These are phyloP conservation scores for Didymodactylos carnosus DNA, from an alignment of 2,888 invertebrate genomes.

Conservation along the genomic window DNA sequence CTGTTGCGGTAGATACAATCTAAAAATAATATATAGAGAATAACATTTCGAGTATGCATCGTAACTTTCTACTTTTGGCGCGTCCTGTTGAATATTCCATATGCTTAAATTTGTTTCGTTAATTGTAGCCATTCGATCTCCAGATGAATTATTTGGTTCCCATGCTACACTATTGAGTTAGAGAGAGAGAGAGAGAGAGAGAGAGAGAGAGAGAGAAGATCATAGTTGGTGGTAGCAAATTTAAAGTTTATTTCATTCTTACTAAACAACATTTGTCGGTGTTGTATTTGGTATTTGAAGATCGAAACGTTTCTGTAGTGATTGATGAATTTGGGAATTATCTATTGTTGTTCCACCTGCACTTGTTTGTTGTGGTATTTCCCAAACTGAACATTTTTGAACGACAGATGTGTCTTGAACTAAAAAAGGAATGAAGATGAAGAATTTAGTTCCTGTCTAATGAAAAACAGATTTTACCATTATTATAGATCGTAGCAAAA, in stretches of 20 bases:
- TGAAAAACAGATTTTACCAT: too few relatives aligned
- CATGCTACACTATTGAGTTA: neutral
- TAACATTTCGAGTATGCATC: too few relatives aligned
- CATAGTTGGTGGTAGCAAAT: too few relatives aligned
- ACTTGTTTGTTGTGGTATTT: neutral
- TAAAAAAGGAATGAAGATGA: neutral
- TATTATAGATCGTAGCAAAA: conserved; percentile 66
- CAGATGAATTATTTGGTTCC: neutral
- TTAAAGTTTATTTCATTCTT: neutral
- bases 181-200: too few relatives aligned
- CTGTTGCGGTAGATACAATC: conserved; percentile 1
- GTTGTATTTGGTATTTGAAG: neutral
- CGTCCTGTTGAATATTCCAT: neutral
- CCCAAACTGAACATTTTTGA: conserved; percentile 11
- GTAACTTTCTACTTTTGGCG: too few relatives aligned
- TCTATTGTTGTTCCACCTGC: neutral
- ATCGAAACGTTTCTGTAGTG: neutral
- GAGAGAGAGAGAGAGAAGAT: neutral
- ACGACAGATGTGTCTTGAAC: neutral
- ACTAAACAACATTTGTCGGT: neutral
- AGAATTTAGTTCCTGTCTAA: too few relatives aligned
- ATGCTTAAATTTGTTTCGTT: neutral
- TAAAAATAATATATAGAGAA: too few relatives aligned
- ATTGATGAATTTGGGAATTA: neutral
- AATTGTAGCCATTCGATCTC: neutral